Conservation (phyloP, 2,888 invertebrate genomes). For the Stomorhina lunata region DNA sequence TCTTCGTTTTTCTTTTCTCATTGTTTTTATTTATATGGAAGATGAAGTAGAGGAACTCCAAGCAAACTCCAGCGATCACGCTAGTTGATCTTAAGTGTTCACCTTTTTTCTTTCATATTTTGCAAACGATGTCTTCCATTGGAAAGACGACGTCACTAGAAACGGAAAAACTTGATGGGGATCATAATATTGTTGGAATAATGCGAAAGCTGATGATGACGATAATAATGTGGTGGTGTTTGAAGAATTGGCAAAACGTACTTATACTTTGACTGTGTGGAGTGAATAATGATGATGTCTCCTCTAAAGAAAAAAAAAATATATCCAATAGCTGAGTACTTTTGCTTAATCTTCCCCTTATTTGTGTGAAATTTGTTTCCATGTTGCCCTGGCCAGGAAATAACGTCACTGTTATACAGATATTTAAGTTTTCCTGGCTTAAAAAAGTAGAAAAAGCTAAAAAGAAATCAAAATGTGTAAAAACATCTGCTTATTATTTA, state of each 20-base stretch:
- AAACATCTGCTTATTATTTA: constrained; percentile 68
- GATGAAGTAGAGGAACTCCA: constrained; percentile 41
- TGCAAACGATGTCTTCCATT: constrained; percentile 38
- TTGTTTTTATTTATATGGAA: constrained; percentile 47
- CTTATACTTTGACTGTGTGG: too few species aligned
- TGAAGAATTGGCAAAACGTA: too few species aligned
- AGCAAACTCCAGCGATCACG: constrained; percentile 38
- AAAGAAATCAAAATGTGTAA: constrained; percentile 36
- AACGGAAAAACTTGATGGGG: constrained; percentile 57
- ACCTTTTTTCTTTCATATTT: constrained; percentile 42
- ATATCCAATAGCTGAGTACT: constrained; percentile 28
- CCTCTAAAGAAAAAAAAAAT: constrained; percentile 17
- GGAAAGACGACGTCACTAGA: constrained; percentile 51
- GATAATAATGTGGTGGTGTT: constrained; percentile 42
- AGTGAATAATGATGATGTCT: constrained; percentile 65
- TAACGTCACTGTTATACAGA: constrained; percentile 61
- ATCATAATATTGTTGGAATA: constrained; percentile 54
- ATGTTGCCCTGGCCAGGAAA: constrained; percentile 65
- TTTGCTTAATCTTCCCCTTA: constrained; percentile 5
- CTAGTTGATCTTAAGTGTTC: constrained; percentile 58
- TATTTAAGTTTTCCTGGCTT: constrained; percentile 50
- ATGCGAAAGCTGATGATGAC: constrained; percentile 33
- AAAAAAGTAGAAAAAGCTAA: background rate
- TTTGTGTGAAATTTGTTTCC: constrained; percentile 2
- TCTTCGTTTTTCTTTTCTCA: constrained; percentile 18